A percentile compares a stretch with the other conserved stretches of the same genome.
phyloP scores from a whole-genome alignment of 1,140 invertebrate species.

The Dreissena rostriformis region DNA sequence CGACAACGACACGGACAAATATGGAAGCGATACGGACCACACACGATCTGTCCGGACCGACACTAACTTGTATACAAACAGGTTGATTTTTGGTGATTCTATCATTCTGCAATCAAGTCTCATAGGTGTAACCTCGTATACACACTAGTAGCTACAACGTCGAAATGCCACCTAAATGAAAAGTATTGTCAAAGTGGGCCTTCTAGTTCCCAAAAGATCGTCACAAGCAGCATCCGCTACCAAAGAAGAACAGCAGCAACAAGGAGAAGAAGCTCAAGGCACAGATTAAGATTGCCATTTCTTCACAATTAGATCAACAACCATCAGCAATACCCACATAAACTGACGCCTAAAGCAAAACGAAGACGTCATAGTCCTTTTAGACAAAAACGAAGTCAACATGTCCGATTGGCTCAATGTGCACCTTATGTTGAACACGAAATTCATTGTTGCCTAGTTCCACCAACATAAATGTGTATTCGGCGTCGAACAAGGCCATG shows the following conservation, averaged over 20 bases:
- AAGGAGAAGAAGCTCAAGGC: neutral
- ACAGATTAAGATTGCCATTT: neutral
- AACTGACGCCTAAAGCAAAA: too few species aligned
- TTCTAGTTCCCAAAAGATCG: neutral
- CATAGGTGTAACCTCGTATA: slow-evolving; percentile 1
- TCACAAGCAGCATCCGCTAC: neutral
- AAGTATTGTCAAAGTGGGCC: neutral
- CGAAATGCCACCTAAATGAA: neutral
- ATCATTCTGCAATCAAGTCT: neutral
- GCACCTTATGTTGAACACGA: neutral
- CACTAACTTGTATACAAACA: too few species aligned
- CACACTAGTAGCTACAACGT: neutral
- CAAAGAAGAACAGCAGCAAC: neutral
- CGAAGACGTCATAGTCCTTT: neutral
- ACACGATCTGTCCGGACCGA: too few species aligned
- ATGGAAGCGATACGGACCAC: too few species aligned
- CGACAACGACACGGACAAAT: neutral
- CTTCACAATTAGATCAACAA: neutral
- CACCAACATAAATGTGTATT: too few species aligned
- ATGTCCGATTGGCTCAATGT: slow-evolving; percentile 5
- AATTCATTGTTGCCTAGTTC: neutral
- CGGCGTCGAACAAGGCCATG: too few species aligned
- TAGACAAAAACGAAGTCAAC: neutral
- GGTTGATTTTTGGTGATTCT: neutral
- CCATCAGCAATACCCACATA: neutral